Evolutionary conservation across 2,888 invertebrate species (phyloP).

Genomic region (Lagria hirta): DNA sequence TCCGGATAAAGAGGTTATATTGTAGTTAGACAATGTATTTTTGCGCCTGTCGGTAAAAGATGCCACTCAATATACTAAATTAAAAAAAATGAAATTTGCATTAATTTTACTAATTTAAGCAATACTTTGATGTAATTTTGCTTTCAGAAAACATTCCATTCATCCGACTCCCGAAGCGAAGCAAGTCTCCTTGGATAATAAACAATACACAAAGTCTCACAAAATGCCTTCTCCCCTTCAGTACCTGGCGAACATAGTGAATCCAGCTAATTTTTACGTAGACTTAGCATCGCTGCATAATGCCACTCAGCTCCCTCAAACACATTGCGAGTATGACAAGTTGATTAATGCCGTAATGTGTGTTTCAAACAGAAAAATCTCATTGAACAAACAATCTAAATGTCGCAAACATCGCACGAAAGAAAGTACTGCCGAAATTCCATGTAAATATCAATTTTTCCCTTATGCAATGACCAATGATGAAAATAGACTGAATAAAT

Average conservation of each 20-base stretch:
- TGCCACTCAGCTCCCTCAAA: conserved; percentile 37
- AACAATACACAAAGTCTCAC: conserved; percentile 31
- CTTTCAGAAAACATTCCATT: conserved; percentile 27
- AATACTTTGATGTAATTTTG: conserved; percentile 4
- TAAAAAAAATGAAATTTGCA: not conserved
- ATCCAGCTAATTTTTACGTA: conserved; percentile 43
- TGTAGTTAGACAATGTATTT: too few relatives aligned
- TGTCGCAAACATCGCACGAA: conserved; percentile 50
- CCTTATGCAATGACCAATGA: conserved; percentile 34
- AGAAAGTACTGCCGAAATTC: conserved; percentile 41
- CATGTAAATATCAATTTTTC: conserved; percentile 46
- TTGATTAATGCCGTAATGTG: conserved; percentile 44
- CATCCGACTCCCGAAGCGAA: conserved; percentile 17
- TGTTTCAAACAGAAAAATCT: conserved; percentile 38
- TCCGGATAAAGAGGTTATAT: too few relatives aligned
- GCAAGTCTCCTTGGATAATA: conserved; percentile 18
- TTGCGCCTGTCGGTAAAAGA: too few relatives aligned
- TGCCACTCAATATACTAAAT: too few relatives aligned
- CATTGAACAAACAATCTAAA: conserved; percentile 27
- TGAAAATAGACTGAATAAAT: conserved; percentile 32
- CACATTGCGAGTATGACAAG: conserved; percentile 43
- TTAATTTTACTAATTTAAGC: conserved; percentile 1
- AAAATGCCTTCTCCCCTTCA: conserved; percentile 29
- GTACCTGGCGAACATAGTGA: conserved; percentile 40
- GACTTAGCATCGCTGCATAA: conserved; percentile 41